Conservation (phyloP, 2,888 invertebrate genomes). For the Biston stratarius region DNA sequence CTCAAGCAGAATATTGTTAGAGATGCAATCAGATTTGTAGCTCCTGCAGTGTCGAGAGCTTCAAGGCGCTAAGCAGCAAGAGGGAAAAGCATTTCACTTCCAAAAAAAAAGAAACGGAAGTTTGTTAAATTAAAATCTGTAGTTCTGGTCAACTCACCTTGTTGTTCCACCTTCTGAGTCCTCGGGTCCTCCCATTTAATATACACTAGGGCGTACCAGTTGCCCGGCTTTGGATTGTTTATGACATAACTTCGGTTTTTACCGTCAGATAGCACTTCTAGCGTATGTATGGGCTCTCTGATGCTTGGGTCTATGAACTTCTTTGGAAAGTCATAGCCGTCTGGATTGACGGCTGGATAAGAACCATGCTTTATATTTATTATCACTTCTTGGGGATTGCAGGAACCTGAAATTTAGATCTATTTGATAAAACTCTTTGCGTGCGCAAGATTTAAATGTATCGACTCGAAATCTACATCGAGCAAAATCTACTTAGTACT, state of each 20-base stretch:
- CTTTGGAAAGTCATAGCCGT: constrained; percentile 91
- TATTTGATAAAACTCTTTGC: too few species aligned
- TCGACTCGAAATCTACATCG: too few species aligned
- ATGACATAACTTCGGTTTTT: constrained; percentile 87
- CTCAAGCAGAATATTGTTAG: too few species aligned
- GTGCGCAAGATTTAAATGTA: too few species aligned
- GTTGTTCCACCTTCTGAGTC: constrained; percentile 89
- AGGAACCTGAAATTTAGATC: constrained; percentile 79
- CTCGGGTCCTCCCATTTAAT: constrained; percentile 92
- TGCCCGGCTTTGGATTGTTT: constrained; percentile 89
- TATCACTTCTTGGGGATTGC: constrained; percentile 87
- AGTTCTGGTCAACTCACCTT: constrained; percentile 88
- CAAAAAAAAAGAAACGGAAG: too few species aligned
- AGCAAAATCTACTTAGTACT: too few species aligned
- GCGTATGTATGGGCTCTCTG: constrained; percentile 81
- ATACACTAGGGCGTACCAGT: constrained; percentile 93
- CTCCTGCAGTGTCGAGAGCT: too few species aligned
- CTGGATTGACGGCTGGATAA: constrained; percentile 93
- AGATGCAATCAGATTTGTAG: too few species aligned
- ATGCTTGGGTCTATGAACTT: constrained; percentile 83
- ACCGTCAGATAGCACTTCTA: constrained; percentile 88
- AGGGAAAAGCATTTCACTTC: too few species aligned
- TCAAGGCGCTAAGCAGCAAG: too few species aligned
- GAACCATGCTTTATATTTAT: constrained; percentile 92
- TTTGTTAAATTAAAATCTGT: too few species aligned